These are phyloP conservation scores for Dugesia japonica DNA, from an alignment of 2,888 invertebrate species.

Conservation along the genomic window DNA sequence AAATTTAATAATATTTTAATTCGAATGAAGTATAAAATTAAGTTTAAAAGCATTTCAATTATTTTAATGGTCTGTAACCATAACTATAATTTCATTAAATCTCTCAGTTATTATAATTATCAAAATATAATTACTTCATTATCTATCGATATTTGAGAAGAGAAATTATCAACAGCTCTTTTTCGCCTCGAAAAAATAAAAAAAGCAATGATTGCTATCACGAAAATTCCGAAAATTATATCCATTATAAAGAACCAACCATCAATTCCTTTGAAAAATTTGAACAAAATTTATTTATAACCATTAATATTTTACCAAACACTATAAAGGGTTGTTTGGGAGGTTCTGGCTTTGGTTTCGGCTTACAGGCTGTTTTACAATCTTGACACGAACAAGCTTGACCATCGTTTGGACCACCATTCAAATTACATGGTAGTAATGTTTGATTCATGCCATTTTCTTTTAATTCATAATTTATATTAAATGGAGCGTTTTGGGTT, in stretches of 20 bases:
- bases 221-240: slow-evolving; percentile 17
- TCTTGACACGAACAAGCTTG: slow-evolving; percentile 33
- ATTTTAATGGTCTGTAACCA: too few relatives aligned
- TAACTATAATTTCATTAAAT: too few relatives aligned
- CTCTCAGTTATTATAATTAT: too few relatives aligned
- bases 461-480: slow-evolving; percentile 14
- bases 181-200: slow-evolving; percentile 35
- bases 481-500: slow-evolving; percentile 28
- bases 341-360: neutral
- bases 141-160: too few relatives aligned
- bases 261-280: slow-evolving; percentile 21
- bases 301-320: slow-evolving; percentile 25
- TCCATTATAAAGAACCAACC: slow-evolving; percentile 28
- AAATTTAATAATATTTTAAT: too few relatives aligned
- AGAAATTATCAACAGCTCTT: too few relatives aligned
- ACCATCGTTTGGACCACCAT: neutral
- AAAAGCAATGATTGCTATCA: slow-evolving; percentile 26
- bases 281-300: too few relatives aligned
- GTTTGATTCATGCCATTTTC: neutral
- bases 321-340: neutral
- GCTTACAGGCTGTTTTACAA: slow-evolving; percentile 31
- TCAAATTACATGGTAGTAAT: slow-evolving; percentile 29
- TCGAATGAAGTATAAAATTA: too few relatives aligned
- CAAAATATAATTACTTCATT: too few relatives aligned
- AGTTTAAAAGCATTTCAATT: too few relatives aligned